Base-by-base conservation (phyloP, 2,113 vertebrate genomes). In the Procavia capensis region DNA sequence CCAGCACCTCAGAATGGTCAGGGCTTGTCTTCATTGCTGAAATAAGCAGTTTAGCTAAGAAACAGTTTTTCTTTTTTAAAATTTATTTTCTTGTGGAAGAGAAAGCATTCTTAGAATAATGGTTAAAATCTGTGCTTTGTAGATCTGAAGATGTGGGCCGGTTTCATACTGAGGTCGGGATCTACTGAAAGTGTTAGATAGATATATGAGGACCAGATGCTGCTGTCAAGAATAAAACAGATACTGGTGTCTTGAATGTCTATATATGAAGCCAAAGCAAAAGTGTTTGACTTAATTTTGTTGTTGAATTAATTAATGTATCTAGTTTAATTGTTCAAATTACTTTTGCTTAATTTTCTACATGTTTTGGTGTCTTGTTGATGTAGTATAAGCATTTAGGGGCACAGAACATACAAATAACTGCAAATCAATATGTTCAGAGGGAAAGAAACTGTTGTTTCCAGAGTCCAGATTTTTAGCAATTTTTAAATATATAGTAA, bases 21-120 rank as follows among this genome's bases (percentile, higher is more conserved):
- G 16, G 76, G 39, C 83, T 97, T 96, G 94, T 89, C 94, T 94
- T 89, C 75, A 82, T 9, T n/a, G 68, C 83, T 83, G 86, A 96
- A 97, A 93, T 36, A 94, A 96, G 66, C n/a, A 88, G 61, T 68
- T 94, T 88, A 95, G 79, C 93, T 31, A 57, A 95, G 41, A 95
- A 96, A 47, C 54, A 91, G 74, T 19, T 88, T 86, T 83, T 57
- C 68, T 47, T 78, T 79, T n/a, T 41, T 90, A 25, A 57, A 61
- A 82, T 94, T 90, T 39, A 88, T 90, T 91, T 96, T 96, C 75
- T 91, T 84, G 36, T 75, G 20, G 63, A 90, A 94, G 72, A 57
- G 59, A 93, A 94, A 85, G 3, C n/a, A 45, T 95, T 94, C 90
- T 88, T 31, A 93, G 45, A 88, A 90, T 79, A 85, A 95, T 85